Conservation (phyloP, 1,140 invertebrate genomes). For the Drosophila pseudoobscura region DNA sequence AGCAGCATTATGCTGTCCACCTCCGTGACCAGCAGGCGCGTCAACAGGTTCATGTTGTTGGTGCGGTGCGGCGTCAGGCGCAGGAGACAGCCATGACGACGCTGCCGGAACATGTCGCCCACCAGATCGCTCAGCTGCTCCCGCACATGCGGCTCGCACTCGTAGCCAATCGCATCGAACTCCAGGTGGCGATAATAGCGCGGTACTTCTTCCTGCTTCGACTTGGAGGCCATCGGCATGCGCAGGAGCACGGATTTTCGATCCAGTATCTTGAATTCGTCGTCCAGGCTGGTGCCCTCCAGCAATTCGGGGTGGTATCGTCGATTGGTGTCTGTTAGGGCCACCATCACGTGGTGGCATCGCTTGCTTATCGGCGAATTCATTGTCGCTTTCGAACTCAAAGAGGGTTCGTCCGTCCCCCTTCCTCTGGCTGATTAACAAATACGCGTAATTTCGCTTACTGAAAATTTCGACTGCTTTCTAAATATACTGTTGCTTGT, state of each 20-base stretch:
- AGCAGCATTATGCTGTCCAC: constrained; percentile 51
- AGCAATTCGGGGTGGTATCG: background rate
- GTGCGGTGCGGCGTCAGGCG: constrained; percentile 41
- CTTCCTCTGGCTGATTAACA: background rate
- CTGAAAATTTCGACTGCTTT: constrained; percentile 42
- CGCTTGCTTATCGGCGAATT: constrained; percentile 15
- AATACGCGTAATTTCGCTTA: constrained; percentile 14
- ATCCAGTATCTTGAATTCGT: constrained; percentile 50
- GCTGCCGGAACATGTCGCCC: constrained; percentile 41
- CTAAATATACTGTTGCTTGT: constrained; percentile 18
- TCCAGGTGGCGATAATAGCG: constrained; percentile 57
- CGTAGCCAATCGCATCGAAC: constrained; percentile 63
- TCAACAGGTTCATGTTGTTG: constrained; percentile 46
- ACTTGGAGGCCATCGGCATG: background rate
- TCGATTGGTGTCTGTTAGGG: constrained; percentile 39
- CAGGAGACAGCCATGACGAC: constrained; percentile 46
- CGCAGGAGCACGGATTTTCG: constrained; percentile 41
- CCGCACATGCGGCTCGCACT: constrained; percentile 47
- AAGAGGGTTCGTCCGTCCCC: no score
- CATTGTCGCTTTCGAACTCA: background rate
- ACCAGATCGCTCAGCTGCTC: constrained; percentile 33
- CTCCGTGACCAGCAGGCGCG: constrained; percentile 56
- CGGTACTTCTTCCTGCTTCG: background rate
- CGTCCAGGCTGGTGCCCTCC: background rate
- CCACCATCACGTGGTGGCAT: constrained; percentile 52